phyloP scores from a whole-genome alignment of 1,140 invertebrate genomes.

The Drosophila setifemur region DNA sequence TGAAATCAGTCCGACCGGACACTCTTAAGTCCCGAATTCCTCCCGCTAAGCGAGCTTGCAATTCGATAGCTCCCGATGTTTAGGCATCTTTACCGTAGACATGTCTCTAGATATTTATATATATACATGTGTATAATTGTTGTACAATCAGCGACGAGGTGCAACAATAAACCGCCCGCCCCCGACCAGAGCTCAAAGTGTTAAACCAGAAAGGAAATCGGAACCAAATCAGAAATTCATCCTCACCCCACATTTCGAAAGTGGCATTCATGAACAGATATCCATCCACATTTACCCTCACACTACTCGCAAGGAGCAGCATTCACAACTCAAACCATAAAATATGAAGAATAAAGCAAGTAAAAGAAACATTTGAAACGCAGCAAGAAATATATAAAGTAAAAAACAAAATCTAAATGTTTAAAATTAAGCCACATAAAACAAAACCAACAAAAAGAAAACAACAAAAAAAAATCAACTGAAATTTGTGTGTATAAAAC shows the following conservation, averaged over 20 bases:
- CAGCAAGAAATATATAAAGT: conserved; percentile 61
- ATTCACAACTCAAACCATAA: conserved; percentile 69
- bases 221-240: conserved; percentile 11
- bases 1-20: neutral
- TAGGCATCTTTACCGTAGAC: conserved; percentile 57
- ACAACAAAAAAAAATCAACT: conserved; percentile 54
- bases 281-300: conserved; percentile 20
- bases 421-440: conserved; percentile 66
- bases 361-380: conserved; percentile 36
- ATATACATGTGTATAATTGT: conserved; percentile 67
- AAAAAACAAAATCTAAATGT: conserved; percentile 66
- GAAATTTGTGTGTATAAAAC: conserved; percentile 78
- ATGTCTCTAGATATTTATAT: conserved; percentile 55
- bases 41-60: conserved; percentile 51
- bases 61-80: conserved; percentile 54
- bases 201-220: conserved; percentile 11
- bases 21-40: conserved; percentile 11
- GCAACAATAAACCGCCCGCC: conserved; percentile 66
- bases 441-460: conserved; percentile 31
- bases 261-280: conserved; percentile 45
- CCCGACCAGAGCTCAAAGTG: conserved; percentile 3
- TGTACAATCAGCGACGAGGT: conserved; percentile 78
- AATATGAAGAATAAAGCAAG: conserved; percentile 45
- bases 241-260: conserved; percentile 44
- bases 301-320: conserved; percentile 45